A percentile compares a stretch with the other conserved stretches of the same genome.
These are phyloP conservation scores for Poecilia gillii DNA, from an alignment of 2,797 vertebrate species.

Conservation along the genomic window DNA sequence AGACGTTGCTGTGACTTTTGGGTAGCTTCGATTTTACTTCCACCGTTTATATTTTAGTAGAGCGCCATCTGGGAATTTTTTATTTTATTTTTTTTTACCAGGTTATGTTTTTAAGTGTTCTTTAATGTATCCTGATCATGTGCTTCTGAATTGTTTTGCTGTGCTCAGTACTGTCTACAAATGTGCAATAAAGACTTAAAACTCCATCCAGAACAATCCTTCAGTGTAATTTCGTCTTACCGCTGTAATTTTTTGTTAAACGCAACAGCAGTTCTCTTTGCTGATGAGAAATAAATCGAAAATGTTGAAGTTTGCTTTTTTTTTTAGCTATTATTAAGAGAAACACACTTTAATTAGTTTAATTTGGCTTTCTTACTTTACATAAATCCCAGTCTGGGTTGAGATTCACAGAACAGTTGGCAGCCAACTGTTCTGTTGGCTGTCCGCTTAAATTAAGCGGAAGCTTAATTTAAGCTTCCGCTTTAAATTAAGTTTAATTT, in stretches of 20 bases:
- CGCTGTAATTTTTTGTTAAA: background rate
- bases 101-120: background rate
- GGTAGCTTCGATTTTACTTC: slow-evolving; percentile 2
- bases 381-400: background rate
- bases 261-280: background rate
- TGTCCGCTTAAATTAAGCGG: too few species aligned
- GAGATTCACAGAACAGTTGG: background rate
- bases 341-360: background rate
- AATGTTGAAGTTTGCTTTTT: background rate
- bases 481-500: too few species aligned
- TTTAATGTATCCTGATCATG: slow-evolving; percentile 33
- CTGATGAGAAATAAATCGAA: background rate
- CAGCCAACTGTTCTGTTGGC: too few species aligned
- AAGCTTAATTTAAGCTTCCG: too few species aligned
- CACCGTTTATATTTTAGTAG: background rate
- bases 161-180: slow-evolving; percentile 63
- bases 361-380: background rate
- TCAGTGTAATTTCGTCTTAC: background rate
- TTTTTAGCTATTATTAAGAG: background rate
- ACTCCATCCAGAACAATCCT: background rate
- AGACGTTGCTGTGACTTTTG: slow-evolving; percentile 6
- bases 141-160: slow-evolving; percentile 39
- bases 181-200: slow-evolving; percentile 69
- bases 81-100: background rate
- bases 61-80: background rate